These are phyloP conservation scores for Actinostola sp. DNA, from an alignment of 92 coral and sea anemone genomes.

Conservation along the genomic window DNA sequence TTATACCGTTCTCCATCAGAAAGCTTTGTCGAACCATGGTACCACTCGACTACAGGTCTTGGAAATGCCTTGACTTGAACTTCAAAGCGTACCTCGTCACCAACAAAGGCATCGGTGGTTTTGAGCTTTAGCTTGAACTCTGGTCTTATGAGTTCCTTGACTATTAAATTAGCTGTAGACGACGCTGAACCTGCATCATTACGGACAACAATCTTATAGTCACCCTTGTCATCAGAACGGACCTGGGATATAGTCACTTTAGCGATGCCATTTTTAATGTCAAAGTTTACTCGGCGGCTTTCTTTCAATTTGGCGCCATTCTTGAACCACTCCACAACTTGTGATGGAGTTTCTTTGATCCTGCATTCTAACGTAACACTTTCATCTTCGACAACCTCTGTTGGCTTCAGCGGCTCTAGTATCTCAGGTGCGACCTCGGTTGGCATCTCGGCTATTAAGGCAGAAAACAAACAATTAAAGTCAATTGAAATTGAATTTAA, in stretches of 20 bases:
- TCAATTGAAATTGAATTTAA: too few species aligned
- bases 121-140: constrained; percentile 88
- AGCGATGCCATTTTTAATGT: constrained; percentile 53
- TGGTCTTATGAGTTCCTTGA: constrained; percentile 70
- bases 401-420: constrained; percentile 68
- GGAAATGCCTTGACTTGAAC: constrained; percentile 78
- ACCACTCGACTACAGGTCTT: constrained; percentile 82
- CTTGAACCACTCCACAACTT: constrained; percentile 88
- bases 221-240: constrained; percentile 82
- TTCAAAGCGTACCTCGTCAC: constrained; percentile 72
- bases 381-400: constrained; percentile 76
- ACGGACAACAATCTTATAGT: constrained; percentile 78
- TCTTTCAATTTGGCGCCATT: constrained; percentile 69
- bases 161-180: constrained; percentile 58
- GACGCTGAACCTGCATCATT: constrained; percentile 79
- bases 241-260: constrained; percentile 61
- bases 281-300: constrained; percentile 62
- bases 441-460: constrained; percentile 44
- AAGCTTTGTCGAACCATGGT: constrained; percentile 68
- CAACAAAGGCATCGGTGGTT: constrained; percentile 70
- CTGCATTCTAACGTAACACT: constrained; percentile 78
- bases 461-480: background rate
- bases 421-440: constrained; percentile 70
- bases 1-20: constrained; percentile 59
- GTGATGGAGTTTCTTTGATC: constrained; percentile 80